These are phyloP conservation scores for Nothobranchius kuhntae DNA, from an alignment of 2,113 vertebrate species.

Conservation along the genomic window DNA sequence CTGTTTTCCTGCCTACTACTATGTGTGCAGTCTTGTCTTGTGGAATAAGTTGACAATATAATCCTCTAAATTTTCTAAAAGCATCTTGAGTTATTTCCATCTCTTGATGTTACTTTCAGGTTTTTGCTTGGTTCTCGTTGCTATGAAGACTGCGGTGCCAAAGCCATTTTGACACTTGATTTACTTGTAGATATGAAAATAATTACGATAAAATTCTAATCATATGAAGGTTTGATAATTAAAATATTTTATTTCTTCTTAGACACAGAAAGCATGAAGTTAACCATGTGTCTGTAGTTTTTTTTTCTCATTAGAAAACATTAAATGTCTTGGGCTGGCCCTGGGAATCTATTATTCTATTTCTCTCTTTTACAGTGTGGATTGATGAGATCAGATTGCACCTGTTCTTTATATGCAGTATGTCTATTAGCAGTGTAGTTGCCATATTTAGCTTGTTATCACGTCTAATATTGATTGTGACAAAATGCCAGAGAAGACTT, in stretches of 20 bases:
- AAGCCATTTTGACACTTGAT: constrained; percentile 31
- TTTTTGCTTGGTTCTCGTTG: constrained; percentile 31
- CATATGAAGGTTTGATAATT: constrained; percentile 29
- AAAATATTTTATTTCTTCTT: constrained; percentile 21
- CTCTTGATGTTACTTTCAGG: constrained; percentile 24
- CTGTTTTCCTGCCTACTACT: constrained; percentile 16
- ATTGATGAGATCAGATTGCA: constrained; percentile 68
- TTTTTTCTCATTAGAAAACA: constrained; percentile 54
- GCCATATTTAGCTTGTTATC: constrained; percentile 69
- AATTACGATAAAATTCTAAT: constrained; percentile 38
- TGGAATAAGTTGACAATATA: constrained; percentile 30
- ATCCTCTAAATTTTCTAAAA: constrained; percentile 26
- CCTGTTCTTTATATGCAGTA: constrained; percentile 44
- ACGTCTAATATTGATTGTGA: constrained; percentile 67
- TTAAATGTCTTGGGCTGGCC: constrained; percentile 88
- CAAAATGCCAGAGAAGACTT: constrained; percentile 64
- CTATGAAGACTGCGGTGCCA: constrained; percentile 36
- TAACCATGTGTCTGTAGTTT: constrained; percentile 19
- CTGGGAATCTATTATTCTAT: constrained; percentile 78
- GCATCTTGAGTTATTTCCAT: constrained; percentile 22
- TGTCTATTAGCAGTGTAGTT: constrained; percentile 61
- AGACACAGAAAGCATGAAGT: constrained; percentile 27
- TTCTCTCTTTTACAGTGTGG: constrained; percentile 79
- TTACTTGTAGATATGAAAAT: constrained; percentile 38
- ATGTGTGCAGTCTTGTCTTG: constrained; percentile 26